A percentile compares a stretch with the other conserved stretches of the same genome.
These are phyloP conservation scores for Sebastes goodei DNA, from an alignment of 2,797 vertebrate species.

Conservation along the genomic window DNA sequence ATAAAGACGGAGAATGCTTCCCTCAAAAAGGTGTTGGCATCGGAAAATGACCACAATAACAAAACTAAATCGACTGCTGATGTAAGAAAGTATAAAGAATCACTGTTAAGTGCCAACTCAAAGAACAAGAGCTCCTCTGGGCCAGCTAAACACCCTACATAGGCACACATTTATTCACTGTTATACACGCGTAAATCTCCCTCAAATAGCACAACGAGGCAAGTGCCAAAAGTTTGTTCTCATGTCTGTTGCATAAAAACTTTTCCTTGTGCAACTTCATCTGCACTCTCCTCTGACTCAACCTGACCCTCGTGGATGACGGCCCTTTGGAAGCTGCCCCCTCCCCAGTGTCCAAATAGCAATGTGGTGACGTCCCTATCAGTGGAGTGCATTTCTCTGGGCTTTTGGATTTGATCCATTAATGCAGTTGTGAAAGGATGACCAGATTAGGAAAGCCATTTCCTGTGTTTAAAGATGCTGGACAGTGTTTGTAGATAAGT, in stretches of 20 bases:
- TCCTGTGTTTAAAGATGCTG: conserved; percentile 69
- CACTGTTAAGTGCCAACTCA: not conserved
- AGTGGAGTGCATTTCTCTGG: not conserved
- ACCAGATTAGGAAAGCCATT: conserved; percentile 57
- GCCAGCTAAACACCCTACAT: not conserved
- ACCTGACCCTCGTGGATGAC: not conserved
- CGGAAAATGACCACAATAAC: not conserved
- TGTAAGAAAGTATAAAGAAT: not conserved
- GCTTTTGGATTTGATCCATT: conserved; percentile 12
- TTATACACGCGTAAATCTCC: not conserved
- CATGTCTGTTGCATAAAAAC: not conserved
- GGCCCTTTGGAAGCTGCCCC: not conserved
- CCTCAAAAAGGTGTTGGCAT: not conserved
- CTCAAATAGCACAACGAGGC: not conserved
- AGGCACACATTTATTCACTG: not conserved
- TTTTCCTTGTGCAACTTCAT: not conserved
- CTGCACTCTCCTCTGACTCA: not conserved
- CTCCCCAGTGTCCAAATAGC: conserved; percentile 32
- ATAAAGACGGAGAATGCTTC: not conserved
- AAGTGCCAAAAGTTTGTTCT: not conserved
- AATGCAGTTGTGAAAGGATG: conserved; percentile 45
- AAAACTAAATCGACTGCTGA: not conserved
- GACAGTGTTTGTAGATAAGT: conserved; percentile 56
- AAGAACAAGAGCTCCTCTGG: not conserved
- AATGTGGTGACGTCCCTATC: conserved; percentile 32